A percentile compares a stretch with the other conserved stretches of the same genome.
These are phyloP conservation scores for Brachionus angularis DNA, from an alignment of 1,140 invertebrate genomes.

Conservation along the genomic window DNA sequence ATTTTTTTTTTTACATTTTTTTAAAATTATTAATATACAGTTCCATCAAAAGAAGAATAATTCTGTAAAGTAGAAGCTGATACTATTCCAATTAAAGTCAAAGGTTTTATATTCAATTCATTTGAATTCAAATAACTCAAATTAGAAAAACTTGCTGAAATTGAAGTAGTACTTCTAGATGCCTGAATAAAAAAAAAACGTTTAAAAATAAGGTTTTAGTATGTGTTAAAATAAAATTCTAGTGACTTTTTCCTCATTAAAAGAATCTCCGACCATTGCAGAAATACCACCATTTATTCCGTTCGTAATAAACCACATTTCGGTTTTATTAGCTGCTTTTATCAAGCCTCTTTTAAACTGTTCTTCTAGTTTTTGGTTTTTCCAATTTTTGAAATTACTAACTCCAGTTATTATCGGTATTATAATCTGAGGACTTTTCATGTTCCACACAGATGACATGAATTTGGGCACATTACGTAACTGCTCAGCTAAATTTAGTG, in stretches of 20 bases:
- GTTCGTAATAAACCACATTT: constrained; percentile 44
- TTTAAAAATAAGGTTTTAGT: neutral
- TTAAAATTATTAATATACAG: neutral
- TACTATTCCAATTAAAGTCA: constrained; percentile 38
- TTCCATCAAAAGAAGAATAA: constrained; percentile 38
- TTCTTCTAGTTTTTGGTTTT: constrained; percentile 37
- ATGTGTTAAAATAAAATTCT: neutral
- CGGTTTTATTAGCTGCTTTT: constrained; percentile 42
- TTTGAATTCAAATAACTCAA: constrained; percentile 14
- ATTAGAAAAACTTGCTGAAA: neutral
- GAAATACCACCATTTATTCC: constrained; percentile 38
- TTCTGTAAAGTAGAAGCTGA: constrained; percentile 32
- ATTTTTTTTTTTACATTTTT: neutral
- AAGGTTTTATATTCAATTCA: constrained; percentile 15
- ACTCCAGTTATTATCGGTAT: constrained; percentile 42
- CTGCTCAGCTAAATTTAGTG: neutral
- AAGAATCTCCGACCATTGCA: constrained; percentile 30
- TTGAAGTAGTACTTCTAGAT: constrained; percentile 1
- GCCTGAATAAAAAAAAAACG: neutral
- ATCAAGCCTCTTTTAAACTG: constrained; percentile 27
- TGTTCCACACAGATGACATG: constrained; percentile 16
- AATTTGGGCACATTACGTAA: constrained; percentile 36
- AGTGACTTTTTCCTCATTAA: constrained; percentile 18
- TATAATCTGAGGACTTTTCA: constrained; percentile 39
- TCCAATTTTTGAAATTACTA: constrained; percentile 43